Percentiles rank a stretch among this genome's conserved stretches.
phyloP scores from a whole-genome alignment of 2,797 vertebrate species.

The Thunnus albacares region DNA sequence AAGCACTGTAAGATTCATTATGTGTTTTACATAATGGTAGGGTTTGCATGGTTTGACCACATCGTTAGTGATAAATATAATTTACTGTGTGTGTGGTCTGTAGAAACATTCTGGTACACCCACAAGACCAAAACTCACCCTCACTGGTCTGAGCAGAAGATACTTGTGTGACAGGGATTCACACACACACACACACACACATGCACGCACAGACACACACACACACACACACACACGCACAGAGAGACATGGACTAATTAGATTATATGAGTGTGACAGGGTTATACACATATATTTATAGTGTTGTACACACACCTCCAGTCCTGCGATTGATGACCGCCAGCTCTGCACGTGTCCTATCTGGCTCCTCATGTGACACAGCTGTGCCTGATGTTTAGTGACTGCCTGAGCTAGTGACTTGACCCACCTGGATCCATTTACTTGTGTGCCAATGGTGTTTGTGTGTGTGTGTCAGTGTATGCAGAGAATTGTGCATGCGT shows the following conservation, averaged over 20 bases:
- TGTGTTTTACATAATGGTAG: not conserved
- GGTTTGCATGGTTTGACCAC: slow-evolving; percentile 4
- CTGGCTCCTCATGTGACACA: slow-evolving; percentile 47
- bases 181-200: not conserved
- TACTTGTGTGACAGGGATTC: not conserved
- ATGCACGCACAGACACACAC: not conserved
- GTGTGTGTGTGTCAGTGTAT: slow-evolving; percentile 40
- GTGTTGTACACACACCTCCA: not conserved
- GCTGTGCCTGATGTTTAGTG: slow-evolving; percentile 60
- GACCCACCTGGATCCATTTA: slow-evolving; percentile 58
- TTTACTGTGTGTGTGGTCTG: not conserved
- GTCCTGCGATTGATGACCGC: not conserved
- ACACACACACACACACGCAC: not conserved
- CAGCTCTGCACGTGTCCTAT: slow-evolving; percentile 42
- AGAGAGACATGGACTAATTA: not conserved
- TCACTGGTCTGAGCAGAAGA: not conserved
- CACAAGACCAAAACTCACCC: not conserved
- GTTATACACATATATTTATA: slow-evolving; percentile 6
- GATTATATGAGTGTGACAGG: not conserved
- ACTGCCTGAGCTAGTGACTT: slow-evolving; percentile 67
- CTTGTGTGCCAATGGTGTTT: slow-evolving; percentile 10
- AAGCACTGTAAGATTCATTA: not conserved
- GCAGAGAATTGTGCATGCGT: slow-evolving; percentile 2
- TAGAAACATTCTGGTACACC: not conserved
- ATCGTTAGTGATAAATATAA: not conserved